Base-by-base conservation (phyloP, 2,113 vertebrate genomes). In the chimpanzee (Pan troglodytes) region DNA sequence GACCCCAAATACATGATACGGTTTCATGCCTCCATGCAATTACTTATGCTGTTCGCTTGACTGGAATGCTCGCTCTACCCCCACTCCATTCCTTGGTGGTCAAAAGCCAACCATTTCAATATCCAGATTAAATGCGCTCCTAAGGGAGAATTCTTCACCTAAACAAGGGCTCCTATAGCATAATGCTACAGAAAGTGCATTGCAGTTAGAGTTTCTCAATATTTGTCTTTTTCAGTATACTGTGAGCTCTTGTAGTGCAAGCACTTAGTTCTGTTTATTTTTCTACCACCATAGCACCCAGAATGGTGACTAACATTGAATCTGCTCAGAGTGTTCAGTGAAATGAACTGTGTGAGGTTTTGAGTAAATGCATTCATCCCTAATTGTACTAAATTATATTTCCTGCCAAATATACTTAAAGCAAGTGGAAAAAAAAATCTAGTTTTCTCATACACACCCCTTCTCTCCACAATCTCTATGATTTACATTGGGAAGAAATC, bases 401-500 rank as follows among this genome's bases (percentile, higher is more conserved):
- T 93, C 68, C 38, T 87, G 84, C 4, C 68, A 52, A 32, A 5
- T 57, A 35, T 23, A 27, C 27, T 91, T 96, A 67, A 68, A 95
- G 11, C 16, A 84, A 43, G 23, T 90, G 80, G 90, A 90, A 11
- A 93, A 57, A 35, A 27, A 90, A 94, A 61, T 68, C 79, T 2
- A 22, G 17, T 70, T 93, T 16, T 88, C 40, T n/a, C 16, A 57
- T 12, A n/a, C 23, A 68, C 8, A 73, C 1, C 2, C 38, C 43
- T 38, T 82, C 59, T 88, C 2, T 40, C 35, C n/a, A 90, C 17
- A 9, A 59, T 6, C 48, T 90, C 13, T 70, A 7, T 5, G 0
- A 55, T 94, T 93, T 72, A 97, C 86, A 96, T 52, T 94, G 72
- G 61, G 52, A 92, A 50, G 72, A 93, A 43, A 93, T 79, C 23